These are phyloP conservation scores for Chrysogorgia sp. DNA, from an alignment of 92 coral and sea anemone species.

Conservation along the genomic window DNA sequence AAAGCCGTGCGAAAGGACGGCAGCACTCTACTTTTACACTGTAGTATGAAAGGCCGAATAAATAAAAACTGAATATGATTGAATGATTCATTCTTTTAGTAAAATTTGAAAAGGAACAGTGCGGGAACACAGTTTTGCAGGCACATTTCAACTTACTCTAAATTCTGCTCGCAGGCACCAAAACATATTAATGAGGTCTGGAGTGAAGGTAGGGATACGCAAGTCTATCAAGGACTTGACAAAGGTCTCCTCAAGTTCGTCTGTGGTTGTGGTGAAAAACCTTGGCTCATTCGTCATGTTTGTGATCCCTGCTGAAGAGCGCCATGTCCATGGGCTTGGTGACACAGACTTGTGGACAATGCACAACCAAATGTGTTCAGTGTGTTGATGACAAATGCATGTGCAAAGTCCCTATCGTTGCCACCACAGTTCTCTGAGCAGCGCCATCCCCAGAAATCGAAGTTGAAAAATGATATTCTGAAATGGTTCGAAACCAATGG, in stretches of 20 bases:
- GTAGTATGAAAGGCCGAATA: no score
- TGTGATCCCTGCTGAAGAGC: constrained; percentile 25
- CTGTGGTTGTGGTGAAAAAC: constrained; percentile 35
- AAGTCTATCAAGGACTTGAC: constrained; percentile 27
- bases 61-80: no score
- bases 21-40: no score
- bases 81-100: no score
- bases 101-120: no score
- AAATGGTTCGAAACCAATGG: constrained; percentile 41
- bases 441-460: constrained; percentile 44
- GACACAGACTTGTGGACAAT: no score
- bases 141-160: no score
- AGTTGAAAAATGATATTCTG: constrained; percentile 41
- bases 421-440: constrained; percentile 48
- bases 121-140: no score
- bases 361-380: constrained; percentile 14
- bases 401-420: constrained; percentile 37
- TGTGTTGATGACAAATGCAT: constrained; percentile 41
- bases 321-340: no score
- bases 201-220: constrained; percentile 49
- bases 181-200: constrained; percentile 31
- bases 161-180: no score
- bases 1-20: no score
- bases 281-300: constrained; percentile 30
- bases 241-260: constrained; percentile 50